Evolutionary conservation across 2,797 vertebrate genomes (phyloP), one percentile per base, ranked within the genome.

Genomic region (Peromyscus melanophrys): DNA sequence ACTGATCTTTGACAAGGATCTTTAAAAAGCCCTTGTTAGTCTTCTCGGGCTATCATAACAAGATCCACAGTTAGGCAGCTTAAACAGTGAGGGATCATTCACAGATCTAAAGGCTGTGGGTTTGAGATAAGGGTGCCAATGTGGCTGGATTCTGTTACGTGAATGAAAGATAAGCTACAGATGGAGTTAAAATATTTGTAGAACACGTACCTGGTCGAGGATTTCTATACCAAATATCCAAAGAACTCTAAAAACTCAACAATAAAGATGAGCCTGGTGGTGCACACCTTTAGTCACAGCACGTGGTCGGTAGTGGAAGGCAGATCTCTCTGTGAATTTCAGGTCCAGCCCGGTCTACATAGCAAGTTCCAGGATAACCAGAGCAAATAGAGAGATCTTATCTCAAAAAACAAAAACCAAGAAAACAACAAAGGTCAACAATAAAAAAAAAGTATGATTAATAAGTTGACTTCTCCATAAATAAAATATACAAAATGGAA

Each of bases 221-320:
- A 88, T 3, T 76, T 57, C 2, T 83, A n/a, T 80, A 61, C 31
- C 80, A 92, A 90, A 89, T 81, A 69, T 55, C 43, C 43, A 92
- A 92, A 78, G 55, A 89, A 89, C 13, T 89, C 75, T 77, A 91
- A 89, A 81, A 89, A 85, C 16, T 73, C 87, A 97, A 65, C 19
- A 86, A 25, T 34, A 23, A 49, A 46, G 43, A 43, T 13, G 61
- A 49, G 61, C 19, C 17, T 46, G 40, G 40, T 43, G 10, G 40
- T 25, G 1, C 29, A 85, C 29, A 67, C 83, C 19, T 67, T 23
- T 67, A 67, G 46, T 49, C 19, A 31, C 21, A 11, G 61, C 61
- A 25, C 19, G 9, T n/a, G 83, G 61, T 11, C 67, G 31, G 43
- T 49, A 49, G 19, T 49, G 27, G 59, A 84, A 83, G 34, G 9